Evolutionary conservation across 2,113 vertebrate species (phyloP).

Genomic region (Arenaria interpres): DNA sequence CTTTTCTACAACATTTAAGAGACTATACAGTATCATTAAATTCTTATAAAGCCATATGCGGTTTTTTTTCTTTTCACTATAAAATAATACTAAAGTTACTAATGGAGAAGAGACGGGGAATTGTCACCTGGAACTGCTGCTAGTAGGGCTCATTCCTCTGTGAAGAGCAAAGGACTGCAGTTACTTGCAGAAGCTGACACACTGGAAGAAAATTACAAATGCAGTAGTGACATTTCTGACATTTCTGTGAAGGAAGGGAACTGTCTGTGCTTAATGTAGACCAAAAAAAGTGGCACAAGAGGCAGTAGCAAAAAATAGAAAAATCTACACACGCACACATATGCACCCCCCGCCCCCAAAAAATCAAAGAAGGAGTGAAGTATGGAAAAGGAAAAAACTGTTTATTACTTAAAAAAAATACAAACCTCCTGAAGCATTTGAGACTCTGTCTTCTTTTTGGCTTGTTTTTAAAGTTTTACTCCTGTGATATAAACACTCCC

Average conservation of each 20-base stretch:
- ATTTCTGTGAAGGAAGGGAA: not conserved
- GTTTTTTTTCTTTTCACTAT: not conserved
- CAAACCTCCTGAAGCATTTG: not conserved
- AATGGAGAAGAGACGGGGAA: not conserved
- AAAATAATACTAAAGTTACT: not conserved
- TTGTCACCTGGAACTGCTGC: not conserved
- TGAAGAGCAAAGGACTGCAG: not conserved
- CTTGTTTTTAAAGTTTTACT: not conserved
- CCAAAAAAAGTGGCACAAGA: not conserved
- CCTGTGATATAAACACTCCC: not conserved
- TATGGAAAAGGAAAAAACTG: not conserved
- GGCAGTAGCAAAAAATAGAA: not conserved
- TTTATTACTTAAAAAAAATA: not conserved
- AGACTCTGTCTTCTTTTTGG: not conserved
- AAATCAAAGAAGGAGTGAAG: not conserved
- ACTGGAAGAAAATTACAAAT: not conserved
- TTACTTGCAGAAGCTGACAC: not conserved
- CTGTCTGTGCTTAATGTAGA: not conserved
- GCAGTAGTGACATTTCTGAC: not conserved
- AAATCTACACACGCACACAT: not conserved
- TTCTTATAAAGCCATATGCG: not conserved
- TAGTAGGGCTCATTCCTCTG: not conserved
- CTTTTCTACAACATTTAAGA: not conserved
- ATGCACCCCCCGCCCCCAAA: rapidly evolving
- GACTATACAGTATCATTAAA: not conserved